phyloP scores from a whole-genome alignment of 2,113 vertebrate genomes.

The Psettodes erumei region DNA sequence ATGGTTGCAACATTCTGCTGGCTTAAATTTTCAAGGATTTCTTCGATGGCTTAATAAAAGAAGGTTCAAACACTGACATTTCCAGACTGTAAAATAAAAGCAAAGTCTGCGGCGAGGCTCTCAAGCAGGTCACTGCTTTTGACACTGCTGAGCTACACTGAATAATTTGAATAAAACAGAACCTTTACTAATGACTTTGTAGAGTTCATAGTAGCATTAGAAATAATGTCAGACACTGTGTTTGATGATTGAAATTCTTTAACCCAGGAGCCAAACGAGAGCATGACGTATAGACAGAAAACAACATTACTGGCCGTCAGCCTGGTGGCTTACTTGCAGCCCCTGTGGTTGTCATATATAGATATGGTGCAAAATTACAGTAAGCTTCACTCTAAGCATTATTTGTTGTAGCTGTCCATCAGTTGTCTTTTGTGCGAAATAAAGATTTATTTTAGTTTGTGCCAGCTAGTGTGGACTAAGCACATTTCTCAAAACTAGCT shows the following conservation, averaged over 20 bases:
- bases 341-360: too few relatives aligned
- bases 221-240: background rate
- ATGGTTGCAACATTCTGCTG: background rate
- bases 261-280: background rate
- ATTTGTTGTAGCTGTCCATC: background rate
- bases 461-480: background rate
- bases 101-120: background rate
- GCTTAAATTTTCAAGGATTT: constrained; percentile 27
- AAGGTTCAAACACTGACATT: background rate
- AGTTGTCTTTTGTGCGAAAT: background rate
- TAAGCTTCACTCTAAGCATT: background rate
- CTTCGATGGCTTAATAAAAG: background rate
- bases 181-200: background rate
- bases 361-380: too few relatives aligned
- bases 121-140: background rate
- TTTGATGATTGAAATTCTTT: background rate
- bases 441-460: background rate
- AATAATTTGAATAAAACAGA: constrained; percentile 4
- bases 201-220: background rate
- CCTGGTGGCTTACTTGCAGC: background rate
- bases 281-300: background rate
- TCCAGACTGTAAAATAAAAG: background rate
- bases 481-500: background rate
- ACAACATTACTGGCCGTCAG: background rate
- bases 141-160: background rate